Conservation (phyloP, 2,113 vertebrate species). For the Casuarius casuarius region DNA sequence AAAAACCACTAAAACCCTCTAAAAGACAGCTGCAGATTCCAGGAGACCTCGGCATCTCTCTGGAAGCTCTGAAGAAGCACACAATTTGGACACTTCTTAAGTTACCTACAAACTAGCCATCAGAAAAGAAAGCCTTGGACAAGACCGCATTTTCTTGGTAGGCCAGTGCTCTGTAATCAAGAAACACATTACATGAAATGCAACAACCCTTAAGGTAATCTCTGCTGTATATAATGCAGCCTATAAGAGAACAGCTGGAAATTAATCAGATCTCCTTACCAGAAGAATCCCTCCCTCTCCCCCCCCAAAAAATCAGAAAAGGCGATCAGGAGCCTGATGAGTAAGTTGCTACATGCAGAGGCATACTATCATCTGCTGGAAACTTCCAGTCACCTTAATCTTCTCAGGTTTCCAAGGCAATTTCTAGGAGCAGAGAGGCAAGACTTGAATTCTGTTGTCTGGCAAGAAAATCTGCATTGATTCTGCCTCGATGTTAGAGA, state of each 20-base stretch:
- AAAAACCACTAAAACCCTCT: neutral
- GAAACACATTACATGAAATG: neutral
- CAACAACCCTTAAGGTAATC: neutral
- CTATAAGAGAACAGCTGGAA: neutral
- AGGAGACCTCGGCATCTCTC: neutral
- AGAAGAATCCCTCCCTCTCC: neutral
- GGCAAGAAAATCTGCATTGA: neutral
- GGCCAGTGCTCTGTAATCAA: neutral
- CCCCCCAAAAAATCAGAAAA: neutral
- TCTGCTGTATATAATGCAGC: neutral
- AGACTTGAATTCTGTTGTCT: neutral
- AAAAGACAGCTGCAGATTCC: neutral
- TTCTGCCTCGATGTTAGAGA: neutral
- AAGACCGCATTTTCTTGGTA: neutral
- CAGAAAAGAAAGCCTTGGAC: neutral
- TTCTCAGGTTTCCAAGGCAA: conserved; percentile 13
- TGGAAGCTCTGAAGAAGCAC: neutral
- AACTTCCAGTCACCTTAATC: neutral
- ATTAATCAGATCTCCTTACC: neutral
- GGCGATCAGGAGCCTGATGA: neutral
- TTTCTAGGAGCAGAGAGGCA: neutral
- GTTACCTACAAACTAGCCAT: neutral
- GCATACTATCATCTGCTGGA: neutral
- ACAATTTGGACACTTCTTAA: neutral
- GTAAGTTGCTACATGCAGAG: neutral